Conservation (phyloP, 2,888 invertebrate genomes). For the Philereme vetulata region DNA sequence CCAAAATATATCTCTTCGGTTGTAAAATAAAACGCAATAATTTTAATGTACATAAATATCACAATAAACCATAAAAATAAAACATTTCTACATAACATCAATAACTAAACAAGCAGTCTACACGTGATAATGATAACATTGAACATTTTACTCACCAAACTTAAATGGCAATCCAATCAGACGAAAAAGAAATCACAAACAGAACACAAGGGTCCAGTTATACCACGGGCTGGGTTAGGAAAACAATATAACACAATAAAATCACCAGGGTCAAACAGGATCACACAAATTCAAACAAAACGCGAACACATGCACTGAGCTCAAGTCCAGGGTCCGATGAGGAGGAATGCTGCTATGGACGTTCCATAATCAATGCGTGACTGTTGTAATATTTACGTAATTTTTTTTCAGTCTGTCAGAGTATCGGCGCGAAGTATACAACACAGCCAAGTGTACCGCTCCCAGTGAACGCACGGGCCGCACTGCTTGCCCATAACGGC, state of each 20-base stretch:
- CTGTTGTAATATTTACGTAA: constrained; percentile 83
- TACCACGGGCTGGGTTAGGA: constrained; percentile 64
- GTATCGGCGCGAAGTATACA: constrained; percentile 58
- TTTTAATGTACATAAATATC: too few species aligned
- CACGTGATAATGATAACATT: constrained; percentile 30
- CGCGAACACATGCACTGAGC: constrained; percentile 52
- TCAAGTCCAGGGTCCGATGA: constrained; percentile 46
- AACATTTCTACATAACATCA: not conserved
- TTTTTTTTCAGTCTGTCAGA: constrained; percentile 77
- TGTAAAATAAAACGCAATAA: too few species aligned
- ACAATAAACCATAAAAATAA: not conserved
- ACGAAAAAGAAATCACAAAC: constrained; percentile 67
- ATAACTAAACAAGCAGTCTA: constrained; percentile 10
- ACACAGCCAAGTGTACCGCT: constrained; percentile 57
- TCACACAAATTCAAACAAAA: constrained; percentile 69
- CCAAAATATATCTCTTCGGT: too few species aligned
- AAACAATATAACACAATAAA: constrained; percentile 74
- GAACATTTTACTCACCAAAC: constrained; percentile 62
- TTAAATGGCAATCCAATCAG: constrained; percentile 75
- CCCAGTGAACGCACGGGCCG: constrained; percentile 79
- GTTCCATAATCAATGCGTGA: constrained; percentile 76
- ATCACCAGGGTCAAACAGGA: constrained; percentile 75
- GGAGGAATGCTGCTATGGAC: constrained; percentile 56
- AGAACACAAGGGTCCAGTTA: constrained; percentile 65
- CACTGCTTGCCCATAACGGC: constrained; percentile 81